A percentile compares a stretch with the other conserved stretches of the same genome.
These are phyloP conservation scores for Buceros bicornis DNA, from an alignment of 2,797 vertebrate species.

Conservation along the genomic window DNA sequence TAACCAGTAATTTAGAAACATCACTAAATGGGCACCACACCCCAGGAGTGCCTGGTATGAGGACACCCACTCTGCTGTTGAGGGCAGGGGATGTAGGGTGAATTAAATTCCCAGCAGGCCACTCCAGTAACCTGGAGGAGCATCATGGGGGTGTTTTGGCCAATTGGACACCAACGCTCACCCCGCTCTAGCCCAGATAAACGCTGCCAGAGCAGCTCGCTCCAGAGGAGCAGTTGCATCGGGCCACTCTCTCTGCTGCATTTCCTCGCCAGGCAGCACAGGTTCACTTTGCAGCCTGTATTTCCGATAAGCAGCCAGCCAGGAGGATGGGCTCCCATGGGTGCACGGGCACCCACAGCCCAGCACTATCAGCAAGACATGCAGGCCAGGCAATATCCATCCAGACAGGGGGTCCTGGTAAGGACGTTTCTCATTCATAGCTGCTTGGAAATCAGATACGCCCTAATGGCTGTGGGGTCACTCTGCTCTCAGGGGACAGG, in stretches of 20 bases:
- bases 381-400: accelerated
- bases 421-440: neutral
- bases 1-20: neutral
- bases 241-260: neutral
- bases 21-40: neutral
- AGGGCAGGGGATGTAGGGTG: neutral
- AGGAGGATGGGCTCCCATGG: neutral
- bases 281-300: neutral
- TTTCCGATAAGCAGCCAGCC: neutral
- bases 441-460: conserved; percentile 17
- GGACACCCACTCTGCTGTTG: accelerated
- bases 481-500: neutral
- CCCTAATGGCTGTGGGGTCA: neutral
- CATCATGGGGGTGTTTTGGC: neutral
- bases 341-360: neutral
- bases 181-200: neutral
- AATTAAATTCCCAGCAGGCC: neutral
- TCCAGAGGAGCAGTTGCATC: neutral
- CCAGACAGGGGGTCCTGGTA: neutral
- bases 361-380: accelerated
- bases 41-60: neutral
- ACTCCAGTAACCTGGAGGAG: neutral
- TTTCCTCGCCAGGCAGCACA: neutral
- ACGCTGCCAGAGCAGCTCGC: accelerated
- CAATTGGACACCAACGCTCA: neutral